A percentile compares a stretch with the other conserved stretches of the same genome.
phyloP scores from a whole-genome alignment of 1,140 invertebrate species.

The Lordiphosa collinella region DNA sequence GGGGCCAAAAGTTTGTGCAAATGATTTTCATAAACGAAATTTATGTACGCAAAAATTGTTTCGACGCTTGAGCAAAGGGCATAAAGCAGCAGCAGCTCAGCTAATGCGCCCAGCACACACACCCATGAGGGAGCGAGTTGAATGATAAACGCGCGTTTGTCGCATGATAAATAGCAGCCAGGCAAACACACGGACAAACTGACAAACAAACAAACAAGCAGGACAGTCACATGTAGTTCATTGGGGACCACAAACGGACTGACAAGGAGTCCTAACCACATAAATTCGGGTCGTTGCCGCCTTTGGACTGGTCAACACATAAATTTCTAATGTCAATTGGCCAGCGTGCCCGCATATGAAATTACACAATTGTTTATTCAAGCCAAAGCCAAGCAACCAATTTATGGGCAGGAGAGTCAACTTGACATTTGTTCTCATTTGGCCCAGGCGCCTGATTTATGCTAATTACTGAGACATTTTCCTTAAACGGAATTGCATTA shows the following conservation, averaged over 20 bases:
- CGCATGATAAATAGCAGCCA: conserved; percentile 68
- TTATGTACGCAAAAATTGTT: conserved; percentile 66
- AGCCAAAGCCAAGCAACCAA: conserved; percentile 14
- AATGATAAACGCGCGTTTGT: conserved; percentile 71
- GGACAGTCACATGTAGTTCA: conserved; percentile 16
- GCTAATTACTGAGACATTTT: conserved; percentile 47
- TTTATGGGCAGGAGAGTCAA: conserved; percentile 3
- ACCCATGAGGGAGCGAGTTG: conserved; percentile 19
- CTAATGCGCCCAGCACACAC: conserved; percentile 30
- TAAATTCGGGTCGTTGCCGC: conserved; percentile 11
- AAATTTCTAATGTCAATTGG: conserved; percentile 60
- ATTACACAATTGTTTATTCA: conserved; percentile 58
- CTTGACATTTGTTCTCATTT: conserved; percentile 28
- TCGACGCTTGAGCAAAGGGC: conserved; percentile 33
- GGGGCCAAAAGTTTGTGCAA: conserved; percentile 35
- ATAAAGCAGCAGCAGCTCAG: conserved; percentile 36
- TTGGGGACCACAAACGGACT: conserved; percentile 22
- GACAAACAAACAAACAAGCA: conserved; percentile 42
- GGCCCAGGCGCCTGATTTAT: conserved; percentile 44
- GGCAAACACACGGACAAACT: conserved; percentile 36
- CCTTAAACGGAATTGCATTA: conserved; percentile 21
- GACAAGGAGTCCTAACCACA: conserved; percentile 37
- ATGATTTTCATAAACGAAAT: conserved; percentile 75
- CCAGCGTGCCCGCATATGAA: conserved; percentile 41
- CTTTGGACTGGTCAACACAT: conserved; percentile 30